Evolutionary conservation across 1,140 invertebrate genomes (phyloP), one percentile per base, ranked within the genome.

Genomic region (Archivesica marissinica): DNA sequence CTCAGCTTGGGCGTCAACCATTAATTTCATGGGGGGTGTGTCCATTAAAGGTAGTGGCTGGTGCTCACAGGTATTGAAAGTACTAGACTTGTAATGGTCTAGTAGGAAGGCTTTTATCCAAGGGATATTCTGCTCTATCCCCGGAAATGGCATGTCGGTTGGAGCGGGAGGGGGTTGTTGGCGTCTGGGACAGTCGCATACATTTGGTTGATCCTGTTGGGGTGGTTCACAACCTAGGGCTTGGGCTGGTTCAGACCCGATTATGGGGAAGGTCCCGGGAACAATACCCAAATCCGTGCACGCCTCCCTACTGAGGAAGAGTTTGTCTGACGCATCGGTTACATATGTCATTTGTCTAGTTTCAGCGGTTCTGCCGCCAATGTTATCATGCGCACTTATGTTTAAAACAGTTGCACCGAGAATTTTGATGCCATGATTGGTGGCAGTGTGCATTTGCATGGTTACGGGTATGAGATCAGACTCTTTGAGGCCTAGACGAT

Each of bases 51-150:
- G 84, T 20, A 88, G 68, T 1, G 74, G 33, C 39, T 74, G 70
- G 39, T 86, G 85, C 35, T 86, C 74, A 72, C 87, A 88, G 1
- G 68, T 79, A 44, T 88, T 88, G 72, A 88, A 88, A 47, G 87
- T 78, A 50, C 39, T 75, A n/a, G 77, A 75, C 7, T 39, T 72
- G 54, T 88, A 86, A 28, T 70, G 64, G 35, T 86, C 59, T 23
- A 86, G 52, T 0, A 84, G 79, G 47, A 35, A 83, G 33, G 72
- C 15, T 64, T 79, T 4, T 20, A 88, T 25, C 1, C 44, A 20
- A 15, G 23, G 47, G 13, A 33, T 9, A 17, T 86, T 68, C n/a
- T 83, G 75, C 20, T 56, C 72, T n/a, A 74, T 86, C 7, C 84
- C 72, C 2, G 61, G 52, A 59, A 61, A 84, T 17, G 74, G 85